Conservation (phyloP, 2,888 invertebrate genomes). For the Ethmia dodecea region DNA sequence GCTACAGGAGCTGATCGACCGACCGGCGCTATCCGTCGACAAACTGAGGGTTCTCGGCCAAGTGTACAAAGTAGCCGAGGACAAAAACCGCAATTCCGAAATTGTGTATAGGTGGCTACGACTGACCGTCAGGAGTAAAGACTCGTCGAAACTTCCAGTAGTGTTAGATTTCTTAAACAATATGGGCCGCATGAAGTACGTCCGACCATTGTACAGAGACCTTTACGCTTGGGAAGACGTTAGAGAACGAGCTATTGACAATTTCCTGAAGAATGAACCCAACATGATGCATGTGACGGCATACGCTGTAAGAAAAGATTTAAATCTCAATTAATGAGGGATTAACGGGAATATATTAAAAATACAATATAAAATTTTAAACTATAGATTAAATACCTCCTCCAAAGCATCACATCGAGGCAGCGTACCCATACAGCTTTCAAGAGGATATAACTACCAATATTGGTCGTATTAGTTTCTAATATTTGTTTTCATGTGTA, state of each 20-base stretch:
- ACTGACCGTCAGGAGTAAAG: conserved; percentile 83
- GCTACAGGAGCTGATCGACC: conserved; percentile 79
- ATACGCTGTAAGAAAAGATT: conserved; percentile 85
- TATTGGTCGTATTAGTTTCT: not conserved
- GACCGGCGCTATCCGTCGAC: conserved; percentile 61
- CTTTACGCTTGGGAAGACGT: conserved; percentile 88
- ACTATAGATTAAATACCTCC: no score
- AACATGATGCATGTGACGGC: conserved; percentile 93
- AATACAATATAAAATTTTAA: no score
- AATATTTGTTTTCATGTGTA: no score
- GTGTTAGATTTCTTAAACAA: conserved; percentile 88
- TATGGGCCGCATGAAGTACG: conserved; percentile 95
- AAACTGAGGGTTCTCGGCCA: conserved; percentile 80
- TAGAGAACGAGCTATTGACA: conserved; percentile 81
- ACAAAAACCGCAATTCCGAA: conserved; percentile 88
- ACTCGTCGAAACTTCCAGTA: conserved; percentile 81
- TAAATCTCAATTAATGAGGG: conserved; percentile 65
- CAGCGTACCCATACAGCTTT: not conserved
- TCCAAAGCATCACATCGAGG: no score
- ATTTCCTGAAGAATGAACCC: conserved; percentile 82
- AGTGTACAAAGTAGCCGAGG: conserved; percentile 80
- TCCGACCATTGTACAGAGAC: conserved; percentile 91
- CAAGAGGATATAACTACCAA: not conserved
- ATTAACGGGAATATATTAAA: no score
- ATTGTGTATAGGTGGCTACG: conserved; percentile 84